Evolutionary conservation across 2,113 vertebrate species (phyloP), one percentile per base, ranked within the genome.

Genomic region (Myotis davidii): DNA sequence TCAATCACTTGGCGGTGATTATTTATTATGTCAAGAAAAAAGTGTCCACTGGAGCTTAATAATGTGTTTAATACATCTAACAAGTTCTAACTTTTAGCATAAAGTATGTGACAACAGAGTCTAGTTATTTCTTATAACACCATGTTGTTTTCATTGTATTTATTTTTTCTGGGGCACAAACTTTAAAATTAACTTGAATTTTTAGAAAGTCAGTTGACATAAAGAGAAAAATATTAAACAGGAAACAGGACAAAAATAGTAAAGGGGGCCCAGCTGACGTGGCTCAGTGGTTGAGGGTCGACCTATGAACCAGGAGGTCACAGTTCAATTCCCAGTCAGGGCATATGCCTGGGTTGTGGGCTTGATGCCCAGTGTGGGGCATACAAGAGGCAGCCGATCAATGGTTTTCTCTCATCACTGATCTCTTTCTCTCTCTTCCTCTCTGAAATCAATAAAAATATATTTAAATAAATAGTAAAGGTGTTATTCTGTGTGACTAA

Each of bases 181-280:
- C 29, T 65, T 52, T 93, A 70, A 85, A 93, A 67, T 67, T 85
- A 69, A 83, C 32, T 95, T 83, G 69, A 67, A 23, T 64, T 88
- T 96, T 96, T 39, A 83, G 52, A 85, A 91, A 95, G 50, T 93
- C 78, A 91, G 7, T 37, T 90, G 79, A 82, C 10, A 70, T 34
- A 81, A 48, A 67, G 34, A 48, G 54, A 70, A 84, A 84, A 87
- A 84, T 65, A 61, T 59, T 61, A 54, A 81, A 76, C 2, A 29
- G 21, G 11, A 77, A 77, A 85, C 8, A 92, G 14, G 32, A 85
- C n/a, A 50, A 77, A 76, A 90, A 11, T 0, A 39, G 8, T 50
- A 73, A 64, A 64, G 5, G 11, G 32, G 34, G 64, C 64, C 56
- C 59, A 61, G 23, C 59, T 8, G 9, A 61, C 1, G 10, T 27